Evolutionary conservation across 2,113 vertebrate genomes (phyloP).

Genomic region (Todiramphus chloris): DNA sequence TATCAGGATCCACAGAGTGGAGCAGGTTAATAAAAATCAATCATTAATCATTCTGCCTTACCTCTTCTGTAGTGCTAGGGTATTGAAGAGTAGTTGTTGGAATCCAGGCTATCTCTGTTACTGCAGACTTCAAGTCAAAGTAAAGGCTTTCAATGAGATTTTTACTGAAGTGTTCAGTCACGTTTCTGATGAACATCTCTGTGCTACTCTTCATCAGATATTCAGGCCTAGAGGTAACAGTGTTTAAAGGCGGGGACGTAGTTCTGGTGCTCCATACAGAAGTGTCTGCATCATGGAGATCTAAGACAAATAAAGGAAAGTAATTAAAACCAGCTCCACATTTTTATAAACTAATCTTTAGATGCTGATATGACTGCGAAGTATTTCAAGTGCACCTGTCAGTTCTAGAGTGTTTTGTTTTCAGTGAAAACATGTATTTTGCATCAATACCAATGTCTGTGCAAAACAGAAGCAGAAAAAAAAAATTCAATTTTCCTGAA

Average conservation of each 20-base stretch:
- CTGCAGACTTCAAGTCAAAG: neutral
- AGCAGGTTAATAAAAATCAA: constrained; percentile 45
- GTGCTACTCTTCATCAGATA: constrained; percentile 49
- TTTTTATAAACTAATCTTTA: neutral
- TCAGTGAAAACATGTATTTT: neutral
- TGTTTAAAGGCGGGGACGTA: neutral
- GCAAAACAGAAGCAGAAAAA: neutral
- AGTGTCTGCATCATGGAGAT: constrained; percentile 50
- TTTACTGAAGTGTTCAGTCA: constrained; percentile 44
- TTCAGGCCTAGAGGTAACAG: constrained; percentile 31
- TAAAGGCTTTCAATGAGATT: neutral
- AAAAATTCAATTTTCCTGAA: neutral
- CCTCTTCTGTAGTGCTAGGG: constrained; percentile 67
- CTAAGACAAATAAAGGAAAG: constrained; percentile 60
- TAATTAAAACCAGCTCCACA: neutral
- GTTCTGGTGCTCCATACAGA: constrained; percentile 41
- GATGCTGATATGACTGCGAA: neutral
- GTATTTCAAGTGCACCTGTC: neutral
- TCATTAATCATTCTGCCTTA: constrained; percentile 52
- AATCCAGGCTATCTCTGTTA: constrained; percentile 47
- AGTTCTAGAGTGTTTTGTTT: neutral
- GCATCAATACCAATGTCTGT: neutral
- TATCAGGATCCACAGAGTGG: constrained; percentile 38
- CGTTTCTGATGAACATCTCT: constrained; percentile 4
- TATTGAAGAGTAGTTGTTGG: constrained; percentile 20